Evolutionary conservation across 2,113 vertebrate species (phyloP).

Genomic region (Ginglymostoma cirratum): DNA sequence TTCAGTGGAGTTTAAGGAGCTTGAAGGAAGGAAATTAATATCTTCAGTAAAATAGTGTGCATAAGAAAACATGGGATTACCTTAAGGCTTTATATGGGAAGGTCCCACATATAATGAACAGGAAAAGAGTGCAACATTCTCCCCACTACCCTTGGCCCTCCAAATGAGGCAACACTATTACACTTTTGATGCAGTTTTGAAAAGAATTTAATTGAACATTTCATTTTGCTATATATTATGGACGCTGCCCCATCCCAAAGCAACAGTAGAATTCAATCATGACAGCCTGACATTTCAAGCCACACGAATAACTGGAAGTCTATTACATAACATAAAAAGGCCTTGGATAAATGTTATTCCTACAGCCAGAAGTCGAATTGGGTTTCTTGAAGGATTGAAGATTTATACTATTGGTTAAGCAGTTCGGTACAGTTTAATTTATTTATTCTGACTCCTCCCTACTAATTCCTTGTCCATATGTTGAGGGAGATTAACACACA

Average conservation of each 20-base stretch:
- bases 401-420: conserved; percentile 13
- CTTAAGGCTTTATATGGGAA: background rate
- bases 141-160: background rate
- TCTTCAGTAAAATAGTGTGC: background rate
- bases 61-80: background rate
- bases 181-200: background rate
- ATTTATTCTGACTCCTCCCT: conserved; percentile 51
- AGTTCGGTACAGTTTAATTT: conserved; percentile 51
- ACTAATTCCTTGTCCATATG: conserved; percentile 61
- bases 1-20: background rate
- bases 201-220: background rate
- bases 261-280: background rate
- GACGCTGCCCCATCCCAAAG: background rate
- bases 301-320: background rate
- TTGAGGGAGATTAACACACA: conserved; percentile 58
- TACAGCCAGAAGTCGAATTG: background rate
- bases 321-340: background rate
- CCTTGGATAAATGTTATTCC: conserved; percentile 16
- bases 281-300: background rate
- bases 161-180: background rate
- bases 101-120: background rate
- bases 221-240: background rate
- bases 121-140: background rate
- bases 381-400: conserved; percentile 29
- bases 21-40: background rate